phyloP scores from a whole-genome alignment of 2,888 invertebrate genomes.

The Orthonychiurus folsomi region DNA sequence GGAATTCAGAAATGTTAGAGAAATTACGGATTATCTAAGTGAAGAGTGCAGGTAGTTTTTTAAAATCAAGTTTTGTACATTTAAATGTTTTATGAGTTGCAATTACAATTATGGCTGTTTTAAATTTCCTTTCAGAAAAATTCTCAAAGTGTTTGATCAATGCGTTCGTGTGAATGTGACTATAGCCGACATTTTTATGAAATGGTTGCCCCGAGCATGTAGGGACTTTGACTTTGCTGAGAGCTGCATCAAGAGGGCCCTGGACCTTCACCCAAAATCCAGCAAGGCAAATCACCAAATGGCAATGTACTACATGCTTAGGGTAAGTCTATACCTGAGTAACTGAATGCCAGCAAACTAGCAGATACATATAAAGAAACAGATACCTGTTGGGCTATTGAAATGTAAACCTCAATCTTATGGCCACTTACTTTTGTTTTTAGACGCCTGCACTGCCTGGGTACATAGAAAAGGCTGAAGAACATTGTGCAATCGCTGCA shows the following conservation, averaged over 20 bases:
- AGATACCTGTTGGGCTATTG: no score
- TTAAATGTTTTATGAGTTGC: no score
- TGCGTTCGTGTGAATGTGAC: slow-evolving; percentile 17
- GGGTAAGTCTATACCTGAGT: no score
- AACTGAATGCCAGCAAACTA: no score
- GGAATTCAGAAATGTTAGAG: slow-evolving; percentile 10
- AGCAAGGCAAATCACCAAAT: slow-evolving; percentile 31
- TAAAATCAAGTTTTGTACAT: no score
- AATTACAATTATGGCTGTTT: background rate
- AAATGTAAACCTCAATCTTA: no score
- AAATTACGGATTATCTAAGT: slow-evolving; percentile 13
- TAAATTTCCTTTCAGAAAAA: slow-evolving; percentile 13
- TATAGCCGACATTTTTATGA: slow-evolving; percentile 18
- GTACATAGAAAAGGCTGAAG: slow-evolving; percentile 7
- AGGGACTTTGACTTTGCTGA: slow-evolving; percentile 19
- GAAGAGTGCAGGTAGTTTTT: no score
- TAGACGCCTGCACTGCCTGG: slow-evolving; percentile 8
- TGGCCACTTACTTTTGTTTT: no score
- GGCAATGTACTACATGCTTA: slow-evolving; percentile 16
- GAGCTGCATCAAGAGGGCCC: slow-evolving; percentile 17
- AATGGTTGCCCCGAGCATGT: slow-evolving; percentile 17
- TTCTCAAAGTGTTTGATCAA: slow-evolving; percentile 14
- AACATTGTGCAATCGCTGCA: background rate
- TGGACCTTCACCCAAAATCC: slow-evolving; percentile 20
- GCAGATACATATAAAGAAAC: no score